Evolutionary conservation across 2,888 invertebrate genomes (phyloP), one percentile per base, ranked within the genome.

Genomic region (Drosophila tanythrix): DNA sequence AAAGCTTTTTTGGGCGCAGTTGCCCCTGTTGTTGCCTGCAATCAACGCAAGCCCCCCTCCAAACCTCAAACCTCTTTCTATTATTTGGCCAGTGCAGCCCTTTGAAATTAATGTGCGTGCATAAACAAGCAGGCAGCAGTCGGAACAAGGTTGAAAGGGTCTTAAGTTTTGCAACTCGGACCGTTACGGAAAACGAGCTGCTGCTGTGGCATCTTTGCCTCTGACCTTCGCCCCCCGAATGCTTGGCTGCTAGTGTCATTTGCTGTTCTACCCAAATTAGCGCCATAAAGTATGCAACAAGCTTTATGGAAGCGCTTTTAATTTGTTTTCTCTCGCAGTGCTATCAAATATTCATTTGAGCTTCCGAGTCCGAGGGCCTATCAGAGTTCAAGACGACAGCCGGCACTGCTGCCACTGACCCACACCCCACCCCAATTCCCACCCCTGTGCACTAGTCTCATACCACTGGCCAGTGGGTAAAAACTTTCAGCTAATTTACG

Each of bases 261-360:
- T 73, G 76, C 67, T 73, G 60, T 76, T 52, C 65, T 52, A 80
- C 83, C 84, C 75, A 86, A 86, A 86, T 86, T 86, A 87, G 88
- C 88, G 80, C 75, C 82, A 87, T 86, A 89, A 86, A 86, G 89
- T 89, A 89, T 86, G 89, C 88, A 87, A 89, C 85, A 89, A 78
- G 78, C 89, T 84, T 79, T 78, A 31, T 78, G 84, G 77, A 64
- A 79, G 71, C 79, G 79, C 75, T 87, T 87, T 84, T 87, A 83
- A 83, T 89, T 83, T 81, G 84, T 82, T 81, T 81, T 74, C 75
- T 68, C 83, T 74, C 56, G 76, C 75, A 61, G 69, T 48, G 64
- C 76, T 65, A 88, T 85, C 88, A 84, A 84, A 84, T 84, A 84
- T 85, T 85, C 84, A 85, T 85, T 85, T 88, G 72, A 86, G 76